Base-by-base conservation (phyloP, 1,140 invertebrate species). In the Diabrotica undecimpunctata region DNA sequence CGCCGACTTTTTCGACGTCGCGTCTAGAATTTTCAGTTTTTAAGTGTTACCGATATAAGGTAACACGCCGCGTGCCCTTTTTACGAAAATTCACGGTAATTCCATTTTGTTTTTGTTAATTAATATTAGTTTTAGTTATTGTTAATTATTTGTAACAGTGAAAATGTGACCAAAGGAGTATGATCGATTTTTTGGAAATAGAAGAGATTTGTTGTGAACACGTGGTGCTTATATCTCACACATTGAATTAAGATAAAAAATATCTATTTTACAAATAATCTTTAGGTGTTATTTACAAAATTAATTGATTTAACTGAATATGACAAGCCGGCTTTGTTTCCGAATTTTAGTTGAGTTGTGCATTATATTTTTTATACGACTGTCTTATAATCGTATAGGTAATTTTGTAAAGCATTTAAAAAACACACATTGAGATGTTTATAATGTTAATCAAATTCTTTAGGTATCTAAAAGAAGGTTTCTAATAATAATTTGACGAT, bases 11-110 rank as follows among this genome's bases (percentile, higher is more conserved):
- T 46, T 52, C 66, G 66, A 61, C 67, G 65, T 64, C 64, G 65
- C 67, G 70, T 74, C 70, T 69, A 70, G 70, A 70, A 69, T 75
- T 76, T 73, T 71, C 75, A 76, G 75, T 75, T 76, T 74, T 72
- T 65, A 46, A 70, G 74, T 73, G 73, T 65, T 64, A 66, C 63
- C 65, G 41, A 63, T 57, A n/a, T 46, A 68, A 66, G 62, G 66
- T 70, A 64, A 36, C 46, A 63, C 65, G 64, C 68, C 65, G 56
- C 58, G 70, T 54, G 25, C 6, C 12, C 35, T 65, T 46, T 11
- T 66, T 66, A 36, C 14, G 46, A 64, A 65, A 58, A 64, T 67
- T 65, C 58, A 64, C 71, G 69, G 71, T 72, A 71, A 71, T 55
- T 70, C 53, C 60, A 52, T 61, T 36, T 50, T 64, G 54, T 54